These are phyloP conservation scores for Salpingus planirostris DNA, from an alignment of 2,888 invertebrate genomes.

Conservation along the genomic window DNA sequence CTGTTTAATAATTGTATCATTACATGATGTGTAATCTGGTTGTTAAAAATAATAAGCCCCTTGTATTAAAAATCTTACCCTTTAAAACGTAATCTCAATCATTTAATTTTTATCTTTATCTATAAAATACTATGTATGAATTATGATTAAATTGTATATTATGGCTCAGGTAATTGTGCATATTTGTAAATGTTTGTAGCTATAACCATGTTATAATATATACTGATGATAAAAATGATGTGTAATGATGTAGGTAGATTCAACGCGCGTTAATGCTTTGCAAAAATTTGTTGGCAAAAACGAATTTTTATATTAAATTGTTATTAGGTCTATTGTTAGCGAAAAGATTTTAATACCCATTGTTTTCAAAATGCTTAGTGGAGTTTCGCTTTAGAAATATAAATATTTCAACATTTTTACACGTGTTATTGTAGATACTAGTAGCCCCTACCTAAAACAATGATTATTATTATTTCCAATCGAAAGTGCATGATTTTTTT, in stretches of 20 bases:
- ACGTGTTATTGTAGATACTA: slow-evolving; percentile 15
- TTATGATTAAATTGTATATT: slow-evolving; percentile 12
- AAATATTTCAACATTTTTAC: slow-evolving; percentile 29
- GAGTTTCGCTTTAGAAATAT: slow-evolving; percentile 30
- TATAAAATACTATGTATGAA: slow-evolving; percentile 3
- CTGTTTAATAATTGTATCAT: too few relatives aligned
- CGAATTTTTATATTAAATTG: slow-evolving; percentile 26
- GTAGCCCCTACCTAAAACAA: slow-evolving; percentile 9
- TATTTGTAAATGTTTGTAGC: slow-evolving; percentile 22
- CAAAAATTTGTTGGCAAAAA: slow-evolving; percentile 24
- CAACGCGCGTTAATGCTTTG: slow-evolving; percentile 12
- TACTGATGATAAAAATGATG: slow-evolving; percentile 9
- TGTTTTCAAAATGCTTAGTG: slow-evolving; percentile 27
- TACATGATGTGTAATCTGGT: too few relatives aligned
- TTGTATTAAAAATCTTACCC: too few relatives aligned
- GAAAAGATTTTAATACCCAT: slow-evolving; percentile 23
- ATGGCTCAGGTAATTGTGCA: slow-evolving; percentile 21
- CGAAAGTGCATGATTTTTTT: too few relatives aligned
- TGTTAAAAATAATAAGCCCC: too few relatives aligned
- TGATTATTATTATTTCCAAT: too few relatives aligned
- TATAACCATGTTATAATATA: slow-evolving; percentile 7
- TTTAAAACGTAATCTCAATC: too few relatives aligned
- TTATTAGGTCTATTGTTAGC: slow-evolving; percentile 23
- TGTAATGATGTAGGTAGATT: neutral
- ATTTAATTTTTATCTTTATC: too few relatives aligned